Conservation (phyloP, 2,888 invertebrate species). For the Andrena praecox region DNA sequence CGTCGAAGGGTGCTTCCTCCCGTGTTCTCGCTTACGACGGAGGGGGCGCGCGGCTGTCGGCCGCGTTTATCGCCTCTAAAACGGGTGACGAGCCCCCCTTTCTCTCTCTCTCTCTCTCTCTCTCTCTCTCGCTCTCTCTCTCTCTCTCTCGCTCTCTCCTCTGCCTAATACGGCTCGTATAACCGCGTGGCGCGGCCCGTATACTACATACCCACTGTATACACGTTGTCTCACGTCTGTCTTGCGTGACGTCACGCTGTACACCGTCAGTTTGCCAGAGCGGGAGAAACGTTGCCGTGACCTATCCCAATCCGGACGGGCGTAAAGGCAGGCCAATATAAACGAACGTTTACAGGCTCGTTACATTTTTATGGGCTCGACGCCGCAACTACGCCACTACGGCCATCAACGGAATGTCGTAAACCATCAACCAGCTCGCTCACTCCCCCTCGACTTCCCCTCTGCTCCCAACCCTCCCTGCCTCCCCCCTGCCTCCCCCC, state of each 20-base stretch:
- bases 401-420: constrained; percentile 84
- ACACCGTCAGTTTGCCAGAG: constrained; percentile 64
- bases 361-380: constrained; percentile 85
- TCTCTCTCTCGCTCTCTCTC: no score
- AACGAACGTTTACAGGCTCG: constrained; percentile 85
- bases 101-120: neutral
- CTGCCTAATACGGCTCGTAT: constrained; percentile 54
- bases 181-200: constrained; percentile 15
- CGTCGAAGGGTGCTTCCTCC: neutral
- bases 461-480: constrained; percentile 55
- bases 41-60: constrained; percentile 1
- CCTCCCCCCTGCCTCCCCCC: constrained; percentile 10
- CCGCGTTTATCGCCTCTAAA: constrained; percentile 69
- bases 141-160: neutral
- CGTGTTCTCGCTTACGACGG: constrained; percentile 5
- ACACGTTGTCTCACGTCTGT: constrained; percentile 60
- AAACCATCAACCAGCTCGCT: constrained; percentile 82
- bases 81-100: constrained; percentile 34
- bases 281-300: constrained; percentile 73
- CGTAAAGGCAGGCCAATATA: constrained; percentile 84
- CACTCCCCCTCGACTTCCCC: constrained; percentile 56
- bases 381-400: constrained; percentile 82
- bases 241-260: constrained; percentile 76
- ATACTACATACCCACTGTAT: constrained; percentile 1
- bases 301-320: constrained; percentile 83